Evolutionary conservation across 2,113 vertebrate genomes (phyloP).

Genomic region (Chaetodon auriga): DNA sequence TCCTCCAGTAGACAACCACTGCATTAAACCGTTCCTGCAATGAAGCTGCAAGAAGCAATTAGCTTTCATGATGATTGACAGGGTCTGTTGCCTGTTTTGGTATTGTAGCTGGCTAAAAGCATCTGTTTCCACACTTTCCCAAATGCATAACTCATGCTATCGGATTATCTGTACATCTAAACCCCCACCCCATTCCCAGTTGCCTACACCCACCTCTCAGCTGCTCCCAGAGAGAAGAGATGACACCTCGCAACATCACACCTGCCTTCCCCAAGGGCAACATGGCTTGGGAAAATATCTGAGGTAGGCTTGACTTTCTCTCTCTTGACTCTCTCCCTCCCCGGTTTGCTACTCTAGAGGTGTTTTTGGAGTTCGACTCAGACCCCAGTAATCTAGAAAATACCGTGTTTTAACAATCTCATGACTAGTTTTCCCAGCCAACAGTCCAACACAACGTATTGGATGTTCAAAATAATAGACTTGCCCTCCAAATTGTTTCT

Average conservation of each 20-base stretch:
- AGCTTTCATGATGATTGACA: constrained; percentile 61
- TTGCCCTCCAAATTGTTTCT: constrained; percentile 59
- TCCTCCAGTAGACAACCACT: background rate
- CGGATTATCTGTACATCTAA: constrained; percentile 71
- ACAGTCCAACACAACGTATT: constrained; percentile 41
- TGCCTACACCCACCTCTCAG: constrained; percentile 59
- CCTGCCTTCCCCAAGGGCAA: constrained; percentile 80
- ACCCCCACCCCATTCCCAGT: constrained; percentile 38
- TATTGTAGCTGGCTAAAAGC: constrained; percentile 42
- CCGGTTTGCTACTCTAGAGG: constrained; percentile 2
- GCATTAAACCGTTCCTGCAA: constrained; percentile 19
- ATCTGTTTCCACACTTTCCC: constrained; percentile 55
- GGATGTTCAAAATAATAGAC: constrained; percentile 62
- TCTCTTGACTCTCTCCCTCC: constrained; percentile 26
- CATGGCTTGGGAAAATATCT: constrained; percentile 74
- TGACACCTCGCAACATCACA: constrained; percentile 78
- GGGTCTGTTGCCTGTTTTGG: constrained; percentile 53
- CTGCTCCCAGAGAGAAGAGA: constrained; percentile 68
- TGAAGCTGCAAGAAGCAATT: constrained; percentile 24
- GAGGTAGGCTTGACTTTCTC: constrained; percentile 62
- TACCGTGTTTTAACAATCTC: constrained; percentile 38
- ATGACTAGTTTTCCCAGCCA: constrained; percentile 41
- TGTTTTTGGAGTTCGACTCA: constrained; percentile 56
- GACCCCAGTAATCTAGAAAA: constrained; percentile 42
- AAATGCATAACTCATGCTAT: constrained; percentile 71